phyloP scores from a whole-genome alignment of 2,113 vertebrate genomes.

The Nannospalax galili region DNA sequence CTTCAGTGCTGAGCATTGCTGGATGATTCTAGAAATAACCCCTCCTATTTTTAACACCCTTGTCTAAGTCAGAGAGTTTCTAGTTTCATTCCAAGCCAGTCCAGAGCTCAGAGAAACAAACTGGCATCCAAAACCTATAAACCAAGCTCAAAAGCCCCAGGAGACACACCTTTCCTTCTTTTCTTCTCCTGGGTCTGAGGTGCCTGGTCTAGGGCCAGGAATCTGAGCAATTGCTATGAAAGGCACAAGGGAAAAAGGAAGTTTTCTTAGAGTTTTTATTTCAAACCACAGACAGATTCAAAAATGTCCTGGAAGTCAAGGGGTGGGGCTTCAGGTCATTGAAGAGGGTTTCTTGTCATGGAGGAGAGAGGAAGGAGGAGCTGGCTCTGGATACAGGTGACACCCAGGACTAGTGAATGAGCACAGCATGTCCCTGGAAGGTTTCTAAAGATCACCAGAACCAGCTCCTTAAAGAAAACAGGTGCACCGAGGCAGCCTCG shows the following conservation, averaged over 20 bases:
- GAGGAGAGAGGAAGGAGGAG: not conserved
- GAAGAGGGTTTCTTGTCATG: not conserved
- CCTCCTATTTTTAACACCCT: constrained; percentile 74
- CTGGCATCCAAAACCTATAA: not conserved
- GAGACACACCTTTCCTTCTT: not conserved
- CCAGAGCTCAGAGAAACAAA: not conserved
- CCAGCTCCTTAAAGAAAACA: not conserved
- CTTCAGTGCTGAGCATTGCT: not conserved
- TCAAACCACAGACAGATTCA: constrained; percentile 32
- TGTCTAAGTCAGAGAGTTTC: constrained; percentile 31
- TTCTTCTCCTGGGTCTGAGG: not conserved
- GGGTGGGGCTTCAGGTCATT: not conserved
- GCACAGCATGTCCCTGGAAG: not conserved
- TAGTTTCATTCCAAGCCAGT: constrained; percentile 49
- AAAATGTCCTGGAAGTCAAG: constrained; percentile 19
- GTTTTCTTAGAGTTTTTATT: constrained; percentile 71
- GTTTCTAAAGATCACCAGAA: not conserved
- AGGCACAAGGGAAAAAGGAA: not conserved
- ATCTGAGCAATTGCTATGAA: not conserved
- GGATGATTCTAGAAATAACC: constrained; percentile 54
- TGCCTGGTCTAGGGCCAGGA: not conserved
- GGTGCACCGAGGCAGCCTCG: accelerated
- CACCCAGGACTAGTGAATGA: not conserved
- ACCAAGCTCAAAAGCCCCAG: accelerated
- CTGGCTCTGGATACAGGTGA: not conserved